Base-by-base conservation (phyloP, 2,113 vertebrate species). In the Ageneiosus marmoratus region DNA sequence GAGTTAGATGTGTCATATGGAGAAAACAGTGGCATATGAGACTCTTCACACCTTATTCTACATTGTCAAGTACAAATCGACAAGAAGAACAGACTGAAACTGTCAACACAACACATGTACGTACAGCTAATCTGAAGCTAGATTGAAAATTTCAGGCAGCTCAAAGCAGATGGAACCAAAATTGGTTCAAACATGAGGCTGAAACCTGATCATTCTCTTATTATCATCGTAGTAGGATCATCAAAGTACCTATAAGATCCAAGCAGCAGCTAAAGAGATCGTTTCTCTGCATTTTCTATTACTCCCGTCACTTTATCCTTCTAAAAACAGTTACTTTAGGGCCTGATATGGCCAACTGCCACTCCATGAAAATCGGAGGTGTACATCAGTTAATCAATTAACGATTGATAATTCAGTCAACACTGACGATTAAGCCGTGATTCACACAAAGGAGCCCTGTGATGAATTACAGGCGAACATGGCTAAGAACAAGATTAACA, bases 351-450 rank as follows among this genome's bases (percentile, higher is more conserved):
- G 63, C 51, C 24, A 24, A 20, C 75, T 70, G 15, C 65, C 34
- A 12, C n/a, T 80, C 27, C 77, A 55, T 80, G 24, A 74, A 73
- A 84, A 73, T 20, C 10, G 2, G 50, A 76, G 29, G 10, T 37
- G 16, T 32, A 55, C 0, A 55, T 24, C 16, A 24, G 50, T 34
- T 76, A 55, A 55, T 37, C 50, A 76, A 55, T 37, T 34, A 76
- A 34, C 0, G 29, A 55, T 55, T 3, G 32, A 76, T 24, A 24
- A 55, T 76, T 76, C 29, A 0, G 18, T 55, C 48, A 55, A 53
- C 81, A 55, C 34, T 67, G 58, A 53, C 41, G n/a, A 58, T 27
- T 81, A 72, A 22, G 41, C 53, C 27, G 10, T 5, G 12, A 46
- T 82, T 74, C 69, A 74, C 53, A 73, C 37, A 9, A 44, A 41